Evolutionary conservation across 2,888 invertebrate genomes (phyloP), one percentile per base, ranked within the genome.

Genomic region (Dasysyrphus tricinctus): DNA sequence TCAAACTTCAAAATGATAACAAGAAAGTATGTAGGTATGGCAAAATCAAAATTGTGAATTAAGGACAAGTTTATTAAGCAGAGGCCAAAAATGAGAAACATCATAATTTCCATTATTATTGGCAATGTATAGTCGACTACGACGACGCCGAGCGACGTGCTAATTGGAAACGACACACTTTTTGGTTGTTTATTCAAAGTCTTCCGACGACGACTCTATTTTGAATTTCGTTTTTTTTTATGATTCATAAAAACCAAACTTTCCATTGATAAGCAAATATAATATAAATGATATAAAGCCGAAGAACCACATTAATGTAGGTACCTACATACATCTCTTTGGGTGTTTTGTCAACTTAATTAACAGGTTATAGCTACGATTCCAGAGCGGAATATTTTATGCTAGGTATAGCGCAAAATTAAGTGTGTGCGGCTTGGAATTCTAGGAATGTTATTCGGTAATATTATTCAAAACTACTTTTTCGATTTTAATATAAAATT

Each of bases 161-260:
- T 63, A 63, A 63, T 63, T 63, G 63, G n/a, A 63, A 63, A 29
- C 44, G 29, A 44, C 29, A 63, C 5, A 9, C 11, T 5, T 9
- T 34, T n/a, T 5, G 16, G 16, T 44, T 24, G 42, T 61, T 61
- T 42, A 24, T 24, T 29, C n/a, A 42, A 63, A 63, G 42, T 63
- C 44, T 63, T 63, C 29, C 63, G 42, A 63, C 29, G 42, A 63
- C 29, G 32, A 29, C 63, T 63, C 44, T 44, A 63, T 63, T 63
- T 44, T 29, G 44, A 63, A 11, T 5, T 24, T 63, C 44, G 19
- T 24, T 16, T 14, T 32, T 56, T 56, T 44, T 14, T 6, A 63
- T 63, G 42, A 63, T 63, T 44, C 29, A 63, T 63, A 9, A 29
- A 24, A 32, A 42, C 44, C 44, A 63, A 63, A 63, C 44, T 63